phyloP scores from a whole-genome alignment of 2,888 invertebrate species.

The Caenorhabditis wallacei region DNA sequence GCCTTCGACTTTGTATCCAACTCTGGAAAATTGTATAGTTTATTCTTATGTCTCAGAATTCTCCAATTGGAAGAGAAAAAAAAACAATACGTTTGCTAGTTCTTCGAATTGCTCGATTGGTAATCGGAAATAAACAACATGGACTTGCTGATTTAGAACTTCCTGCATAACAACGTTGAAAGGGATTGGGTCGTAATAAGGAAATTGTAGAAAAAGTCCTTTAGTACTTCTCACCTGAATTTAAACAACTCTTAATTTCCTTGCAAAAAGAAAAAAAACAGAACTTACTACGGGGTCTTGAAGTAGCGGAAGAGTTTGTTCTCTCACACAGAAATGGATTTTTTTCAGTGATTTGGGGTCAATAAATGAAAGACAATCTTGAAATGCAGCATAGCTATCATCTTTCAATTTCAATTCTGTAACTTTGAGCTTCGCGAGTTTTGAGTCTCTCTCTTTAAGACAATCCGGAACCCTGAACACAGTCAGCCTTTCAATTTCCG shows the following conservation, averaged over 20 bases:
- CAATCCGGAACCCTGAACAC: background rate
- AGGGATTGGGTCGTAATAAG: conserved; percentile 6
- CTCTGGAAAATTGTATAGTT: background rate
- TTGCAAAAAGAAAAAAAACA: background rate
- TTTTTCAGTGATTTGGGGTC: background rate
- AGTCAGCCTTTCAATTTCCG: background rate
- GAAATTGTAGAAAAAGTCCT: conserved; percentile 13
- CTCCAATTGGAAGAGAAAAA: too few relatives aligned
- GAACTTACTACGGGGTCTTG: conserved; percentile 18
- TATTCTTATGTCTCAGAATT: background rate
- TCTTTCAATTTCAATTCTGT: background rate
- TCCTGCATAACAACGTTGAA: background rate
- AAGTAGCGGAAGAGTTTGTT: background rate
- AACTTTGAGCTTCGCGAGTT: background rate
- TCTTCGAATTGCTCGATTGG: conserved; percentile 2
- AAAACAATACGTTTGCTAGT: background rate
- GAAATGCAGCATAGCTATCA: background rate
- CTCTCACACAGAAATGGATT: background rate
- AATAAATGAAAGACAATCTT: background rate
- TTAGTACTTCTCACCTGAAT: conserved; percentile 3
- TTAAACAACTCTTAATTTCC: too few relatives aligned
- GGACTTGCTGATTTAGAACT: conserved; percentile 2
- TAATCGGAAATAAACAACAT: background rate
- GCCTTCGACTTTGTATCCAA: background rate
- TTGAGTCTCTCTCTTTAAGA: background rate